phyloP scores from a whole-genome alignment of 2,113 vertebrate species.

The Mola mola region DNA sequence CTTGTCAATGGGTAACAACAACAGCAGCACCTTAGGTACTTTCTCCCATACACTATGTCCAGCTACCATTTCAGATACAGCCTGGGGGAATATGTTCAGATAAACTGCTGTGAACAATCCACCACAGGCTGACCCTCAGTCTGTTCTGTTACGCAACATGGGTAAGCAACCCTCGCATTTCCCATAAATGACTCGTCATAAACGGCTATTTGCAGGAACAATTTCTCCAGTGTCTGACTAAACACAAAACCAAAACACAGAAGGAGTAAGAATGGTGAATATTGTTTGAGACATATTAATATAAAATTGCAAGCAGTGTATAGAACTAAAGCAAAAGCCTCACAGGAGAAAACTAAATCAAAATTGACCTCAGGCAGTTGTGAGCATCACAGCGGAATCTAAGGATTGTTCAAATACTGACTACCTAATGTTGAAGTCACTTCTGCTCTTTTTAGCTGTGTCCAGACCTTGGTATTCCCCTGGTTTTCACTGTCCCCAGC shows the following conservation, averaged over 20 bases:
- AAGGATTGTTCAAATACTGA: conserved; percentile 19
- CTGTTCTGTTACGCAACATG: conserved; percentile 46
- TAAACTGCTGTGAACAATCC: conserved; percentile 22
- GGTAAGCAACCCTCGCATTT: conserved; percentile 52
- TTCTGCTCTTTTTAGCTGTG: conserved; percentile 14
- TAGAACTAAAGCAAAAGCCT: background rate
- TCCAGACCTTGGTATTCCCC: background rate
- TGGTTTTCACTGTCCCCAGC: conserved; percentile 19
- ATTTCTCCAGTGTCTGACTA: conserved; percentile 31
- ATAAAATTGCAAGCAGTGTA: background rate
- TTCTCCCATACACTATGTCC: conserved; percentile 18
- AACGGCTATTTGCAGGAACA: conserved; percentile 52
- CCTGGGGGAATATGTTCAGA: conserved; percentile 38
- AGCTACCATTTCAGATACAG: conserved; percentile 27
- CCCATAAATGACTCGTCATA: conserved; percentile 60
- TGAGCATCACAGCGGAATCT: background rate
- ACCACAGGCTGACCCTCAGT: conserved; percentile 18
- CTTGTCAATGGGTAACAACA: conserved; percentile 20
- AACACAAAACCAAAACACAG: conserved; percentile 40
- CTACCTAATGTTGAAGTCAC: conserved; percentile 18
- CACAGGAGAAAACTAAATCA: background rate
- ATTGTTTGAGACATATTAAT: background rate
- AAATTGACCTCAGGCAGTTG: background rate
- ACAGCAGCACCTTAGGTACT: conserved; percentile 48
- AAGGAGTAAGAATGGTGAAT: conserved; percentile 3